These are phyloP conservation scores for Saccostrea glomerata DNA, from an alignment of 1,140 invertebrate genomes.

Conservation along the genomic window DNA sequence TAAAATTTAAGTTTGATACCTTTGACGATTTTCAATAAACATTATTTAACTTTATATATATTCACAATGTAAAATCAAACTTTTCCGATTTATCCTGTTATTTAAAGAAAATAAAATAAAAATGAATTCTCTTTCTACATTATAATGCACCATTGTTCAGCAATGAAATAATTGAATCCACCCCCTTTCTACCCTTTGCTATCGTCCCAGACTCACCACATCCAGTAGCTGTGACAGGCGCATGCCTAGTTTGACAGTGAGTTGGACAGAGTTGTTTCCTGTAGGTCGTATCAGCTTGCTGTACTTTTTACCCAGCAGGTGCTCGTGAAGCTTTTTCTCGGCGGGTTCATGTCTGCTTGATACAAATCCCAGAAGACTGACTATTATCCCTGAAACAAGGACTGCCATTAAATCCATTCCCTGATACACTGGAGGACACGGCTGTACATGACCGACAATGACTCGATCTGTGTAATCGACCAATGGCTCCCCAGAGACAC, in stretches of 20 bases:
- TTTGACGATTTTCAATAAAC: too few species aligned
- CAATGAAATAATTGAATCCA: too few species aligned
- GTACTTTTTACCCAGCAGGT: conserved; percentile 93
- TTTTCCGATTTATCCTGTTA: too few species aligned
- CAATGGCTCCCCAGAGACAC: not conserved
- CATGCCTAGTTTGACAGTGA: conserved; percentile 94
- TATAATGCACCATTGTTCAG: too few species aligned
- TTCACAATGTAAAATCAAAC: too few species aligned
- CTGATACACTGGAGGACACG: not conserved
- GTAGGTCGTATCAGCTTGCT: conserved; percentile 95
- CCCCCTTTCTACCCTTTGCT: not conserved
- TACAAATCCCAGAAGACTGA: not conserved
- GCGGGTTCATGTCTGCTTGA: conserved; percentile 54
- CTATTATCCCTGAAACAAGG: not conserved
- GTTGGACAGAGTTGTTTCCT: conserved; percentile 90
- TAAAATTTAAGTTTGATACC: too few species aligned
- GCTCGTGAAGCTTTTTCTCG: conserved; percentile 79
- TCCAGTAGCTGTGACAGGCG: conserved; percentile 95
- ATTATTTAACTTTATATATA: too few species aligned
- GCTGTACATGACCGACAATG: not conserved
- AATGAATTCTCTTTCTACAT: too few species aligned
- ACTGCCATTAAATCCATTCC: not conserved
- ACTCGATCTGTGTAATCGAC: not conserved
- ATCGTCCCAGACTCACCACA: conserved; percentile 87
- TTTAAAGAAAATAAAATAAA: too few species aligned